Evolutionary conservation across 2,888 invertebrate species (phyloP), one percentile per base, ranked within the genome.

Genomic region (Campoplex capitator): DNA sequence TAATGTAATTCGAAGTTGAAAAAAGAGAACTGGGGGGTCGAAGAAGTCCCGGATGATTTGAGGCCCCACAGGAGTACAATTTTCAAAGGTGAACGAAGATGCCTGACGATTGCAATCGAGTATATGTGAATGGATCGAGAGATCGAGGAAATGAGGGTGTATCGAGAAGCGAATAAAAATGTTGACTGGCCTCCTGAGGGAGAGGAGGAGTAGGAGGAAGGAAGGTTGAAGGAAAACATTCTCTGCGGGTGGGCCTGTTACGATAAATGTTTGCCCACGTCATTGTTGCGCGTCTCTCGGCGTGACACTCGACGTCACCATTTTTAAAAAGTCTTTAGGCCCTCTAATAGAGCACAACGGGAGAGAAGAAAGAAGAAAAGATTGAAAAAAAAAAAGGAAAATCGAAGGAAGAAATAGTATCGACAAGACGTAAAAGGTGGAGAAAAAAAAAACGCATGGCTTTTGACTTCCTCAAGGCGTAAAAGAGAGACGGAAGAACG

Each of bases 311-410:
- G 90, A 91, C 91, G 88, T 90, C 83, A 87, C 75, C 89, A 91
- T 91, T 88, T 80, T 93, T 91, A 92, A 93, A 91, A 92, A 92
- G 89, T 90, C 90, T 91, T 93, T 93, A 92, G 90, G 82, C 88
- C 90, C 88, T 58, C 91, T 92, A 91, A 92, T 92, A 91, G 91
- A 74, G 77, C 85, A 35, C 28, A 38, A 68, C 42, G 67, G 74
- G 51, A 38, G 42, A 7, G 51, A 16, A 28, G 28, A 58, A 58
- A 13, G 13, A 62, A 71, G 56, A 79, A 74, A 32, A 51, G 51
- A 56, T 28, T n/a, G 54, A 75, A 23, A 23, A 23, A 23, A 71
- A 13, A 62, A 38, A 58, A 48, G 18, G 32, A 73, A 16, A 51
- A 73, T 56, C n/a, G 32, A 75, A 75, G 65, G 54, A 58, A 77